A percentile compares a stretch with the other conserved stretches of the same genome.
These are phyloP conservation scores for Sebastes diaconus DNA, from an alignment of 2,797 vertebrate species.

Conservation along the genomic window DNA sequence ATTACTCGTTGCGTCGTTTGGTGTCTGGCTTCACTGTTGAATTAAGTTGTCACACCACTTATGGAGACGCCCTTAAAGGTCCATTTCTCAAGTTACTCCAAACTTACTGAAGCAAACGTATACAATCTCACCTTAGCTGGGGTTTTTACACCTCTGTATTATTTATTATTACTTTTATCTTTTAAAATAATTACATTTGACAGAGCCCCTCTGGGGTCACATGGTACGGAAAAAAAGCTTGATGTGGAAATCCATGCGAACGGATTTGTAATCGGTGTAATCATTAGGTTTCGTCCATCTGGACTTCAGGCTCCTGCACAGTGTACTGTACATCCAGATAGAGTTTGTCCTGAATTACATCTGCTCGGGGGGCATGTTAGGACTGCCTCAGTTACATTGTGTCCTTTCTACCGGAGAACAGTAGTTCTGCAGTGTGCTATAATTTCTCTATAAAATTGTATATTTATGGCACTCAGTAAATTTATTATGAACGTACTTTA, in stretches of 20 bases:
- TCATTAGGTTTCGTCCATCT: too few relatives aligned
- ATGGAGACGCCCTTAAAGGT: background rate
- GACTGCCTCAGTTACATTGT: background rate
- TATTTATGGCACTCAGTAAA: background rate
- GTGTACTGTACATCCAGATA: background rate
- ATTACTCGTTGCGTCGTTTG: background rate
- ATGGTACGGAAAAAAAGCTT: too few relatives aligned
- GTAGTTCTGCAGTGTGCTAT: conserved; percentile 28
- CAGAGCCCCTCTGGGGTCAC: background rate
- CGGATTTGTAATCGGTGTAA: too few relatives aligned
- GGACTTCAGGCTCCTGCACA: too few relatives aligned
- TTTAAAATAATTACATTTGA: background rate
- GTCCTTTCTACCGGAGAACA: conserved; percentile 25
- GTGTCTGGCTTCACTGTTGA: background rate
- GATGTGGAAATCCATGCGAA: too few relatives aligned
- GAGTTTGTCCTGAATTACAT: conserved; percentile 22
- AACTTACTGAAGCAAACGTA: background rate
- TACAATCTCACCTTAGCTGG: background rate
- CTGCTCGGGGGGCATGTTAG: too few relatives aligned
- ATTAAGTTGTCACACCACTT: background rate
- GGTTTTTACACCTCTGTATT: background rate
- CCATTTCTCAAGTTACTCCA: background rate
- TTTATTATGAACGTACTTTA: background rate
- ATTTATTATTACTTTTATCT: background rate
- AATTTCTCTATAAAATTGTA: background rate